Base-by-base conservation (phyloP, 2,888 invertebrate species). In the Epinotia ramella region DNA sequence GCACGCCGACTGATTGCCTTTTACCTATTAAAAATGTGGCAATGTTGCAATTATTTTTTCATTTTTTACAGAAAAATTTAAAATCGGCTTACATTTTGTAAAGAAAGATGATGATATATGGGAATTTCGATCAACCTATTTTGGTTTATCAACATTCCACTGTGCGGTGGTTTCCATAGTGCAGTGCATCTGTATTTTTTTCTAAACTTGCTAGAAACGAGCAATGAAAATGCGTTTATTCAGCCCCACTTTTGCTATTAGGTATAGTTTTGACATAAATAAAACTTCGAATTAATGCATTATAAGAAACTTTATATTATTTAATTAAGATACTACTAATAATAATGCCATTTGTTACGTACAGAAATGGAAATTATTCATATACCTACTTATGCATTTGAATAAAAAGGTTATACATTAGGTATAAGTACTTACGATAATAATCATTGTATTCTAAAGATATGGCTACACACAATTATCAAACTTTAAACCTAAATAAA, bases 261-360 rank as follows among this genome's bases (percentile, higher is more conserved):
- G 16, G 16, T 49, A 13, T 49, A 49, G 49, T n/a, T n/a, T 53
- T 53, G 53, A n/a, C 6, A 53, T 5, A n/a, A 13, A 16, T n/a
- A 7, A 53, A 40, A 40, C 40, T 6, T 53, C 3, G 13, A 7
- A n/a, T 53, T 1, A 53, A n/a, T n/a, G 53, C n/a, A 53, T 53
- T 53, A 53, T 53, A 53, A 53, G 53, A 53, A n/a, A 53, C n/a
- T 53, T 53, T 53, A 53, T 53, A 53, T 53, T 53, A 53, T 6
- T 7, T 53, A 49, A 49, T 5, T 16, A n/a, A 53, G n/a, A 53
- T 53, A 13, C n/a, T 53, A 5, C n/a, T n/a, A 16, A 53, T 53
- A 53, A 53, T 53, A 49, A 1, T n/a, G 7, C n/a, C 4, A 16
- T 16, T 49, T 16, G 16, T 16, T 16, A 49, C 49, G 16, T 49